Conservation (phyloP, 2,888 invertebrate species). For the Euplagia quadripunctaria region DNA sequence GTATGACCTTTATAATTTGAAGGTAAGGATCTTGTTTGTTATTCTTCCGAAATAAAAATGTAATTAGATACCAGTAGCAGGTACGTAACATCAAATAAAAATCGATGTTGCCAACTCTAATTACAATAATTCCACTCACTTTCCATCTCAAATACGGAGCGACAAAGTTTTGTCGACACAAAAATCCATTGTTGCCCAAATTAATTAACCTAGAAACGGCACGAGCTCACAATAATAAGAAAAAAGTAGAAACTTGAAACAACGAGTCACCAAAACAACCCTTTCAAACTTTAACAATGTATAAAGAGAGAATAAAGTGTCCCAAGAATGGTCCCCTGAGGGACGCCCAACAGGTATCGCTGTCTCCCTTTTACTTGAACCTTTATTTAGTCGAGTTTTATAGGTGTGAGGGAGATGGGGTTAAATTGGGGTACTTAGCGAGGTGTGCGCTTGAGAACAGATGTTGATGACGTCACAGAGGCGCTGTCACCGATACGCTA, state of each 20-base stretch:
- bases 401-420: constrained; percentile 45
- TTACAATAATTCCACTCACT: constrained; percentile 7
- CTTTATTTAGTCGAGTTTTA: constrained; percentile 24
- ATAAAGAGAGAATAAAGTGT: constrained; percentile 52
- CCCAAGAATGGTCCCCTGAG: constrained; percentile 48
- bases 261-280: constrained; percentile 51
- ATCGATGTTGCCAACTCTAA: neutral
- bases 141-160: constrained; percentile 8
- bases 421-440: constrained; percentile 29
- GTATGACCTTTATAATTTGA: neutral
- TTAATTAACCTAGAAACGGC: constrained; percentile 55
- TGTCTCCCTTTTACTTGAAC: constrained; percentile 40
- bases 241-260: constrained; percentile 49
- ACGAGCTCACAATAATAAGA: constrained; percentile 40
- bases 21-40: neutral
- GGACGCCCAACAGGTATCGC: constrained; percentile 54
- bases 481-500: constrained; percentile 27
- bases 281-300: constrained; percentile 55
- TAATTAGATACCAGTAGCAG: neutral
- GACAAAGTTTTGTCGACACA: constrained; percentile 17
- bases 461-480: constrained; percentile 43
- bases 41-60: neutral
- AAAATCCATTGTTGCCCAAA: constrained; percentile 47
- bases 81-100: neutral
- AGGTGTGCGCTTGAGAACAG: constrained; percentile 39